phyloP scores from a whole-genome alignment of 1,140 invertebrate species.

The Tenebrio molitor region DNA sequence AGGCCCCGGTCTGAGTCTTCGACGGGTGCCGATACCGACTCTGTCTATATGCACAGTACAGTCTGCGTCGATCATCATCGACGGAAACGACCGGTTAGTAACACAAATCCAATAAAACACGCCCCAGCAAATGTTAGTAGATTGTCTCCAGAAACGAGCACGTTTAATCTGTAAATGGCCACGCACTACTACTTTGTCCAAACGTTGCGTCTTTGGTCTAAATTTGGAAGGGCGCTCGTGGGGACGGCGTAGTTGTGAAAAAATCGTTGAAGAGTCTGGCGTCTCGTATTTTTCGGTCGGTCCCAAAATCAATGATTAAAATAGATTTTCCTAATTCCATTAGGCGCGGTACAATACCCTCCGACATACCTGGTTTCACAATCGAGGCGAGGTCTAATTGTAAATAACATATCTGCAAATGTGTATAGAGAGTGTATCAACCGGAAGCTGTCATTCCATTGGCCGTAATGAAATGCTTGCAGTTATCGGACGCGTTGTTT shows the following conservation, averaged over 20 bases:
- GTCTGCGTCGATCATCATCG: conserved; percentile 66
- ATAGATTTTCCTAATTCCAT: conserved; percentile 5
- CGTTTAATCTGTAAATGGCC: not conserved
- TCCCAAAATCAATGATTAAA: not conserved
- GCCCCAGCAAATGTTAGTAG: not conserved
- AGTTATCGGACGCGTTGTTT: conserved; percentile 12
- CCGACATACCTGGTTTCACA: conserved; percentile 15
- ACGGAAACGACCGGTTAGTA: conserved; percentile 66
- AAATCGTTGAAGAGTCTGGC: not conserved
- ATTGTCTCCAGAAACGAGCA: not conserved
- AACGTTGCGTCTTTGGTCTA: too few species aligned
- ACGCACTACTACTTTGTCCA: not conserved
- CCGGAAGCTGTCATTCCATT: conserved; percentile 49
- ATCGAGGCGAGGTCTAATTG: conserved; percentile 13
- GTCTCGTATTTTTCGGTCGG: not conserved
- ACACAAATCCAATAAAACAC: conserved; percentile 24
- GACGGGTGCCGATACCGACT: conserved; percentile 77
- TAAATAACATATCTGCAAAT: conserved; percentile 28
- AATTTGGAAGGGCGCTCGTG: too few species aligned
- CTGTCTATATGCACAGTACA: conserved; percentile 78
- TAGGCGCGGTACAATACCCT: conserved; percentile 1
- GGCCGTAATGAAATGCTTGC: conserved; percentile 45
- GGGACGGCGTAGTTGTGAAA: too few species aligned
- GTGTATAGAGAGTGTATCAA: conserved; percentile 37
- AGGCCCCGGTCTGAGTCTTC: conserved; percentile 82